Evolutionary conservation across 2,888 invertebrate species (phyloP).

Genomic region (Synergus japonicus): DNA sequence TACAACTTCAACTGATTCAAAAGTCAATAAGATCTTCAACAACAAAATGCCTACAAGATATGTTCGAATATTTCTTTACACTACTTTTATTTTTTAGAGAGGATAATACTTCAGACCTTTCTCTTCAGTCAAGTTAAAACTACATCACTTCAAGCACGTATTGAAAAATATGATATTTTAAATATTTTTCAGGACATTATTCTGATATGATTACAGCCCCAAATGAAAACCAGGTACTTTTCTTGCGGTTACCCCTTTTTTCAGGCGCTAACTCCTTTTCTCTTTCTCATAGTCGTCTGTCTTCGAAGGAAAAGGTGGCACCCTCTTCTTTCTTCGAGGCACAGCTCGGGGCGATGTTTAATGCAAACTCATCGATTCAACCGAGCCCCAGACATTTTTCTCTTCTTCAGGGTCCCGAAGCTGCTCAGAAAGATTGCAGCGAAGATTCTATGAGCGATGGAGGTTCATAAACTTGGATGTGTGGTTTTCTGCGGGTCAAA

Average conservation of each 20-base stretch:
- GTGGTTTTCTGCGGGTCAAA: constrained; percentile 50
- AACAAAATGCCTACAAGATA: too few species aligned
- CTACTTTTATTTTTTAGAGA: too few species aligned
- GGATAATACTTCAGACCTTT: too few species aligned
- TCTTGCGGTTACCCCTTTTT: constrained; percentile 11
- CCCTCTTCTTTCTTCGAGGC: constrained; percentile 26
- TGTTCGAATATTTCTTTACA: too few species aligned
- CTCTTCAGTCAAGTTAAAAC: too few species aligned
- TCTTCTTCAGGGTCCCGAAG: constrained; percentile 56
- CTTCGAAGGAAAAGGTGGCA: background rate
- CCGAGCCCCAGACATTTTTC: constrained; percentile 67
- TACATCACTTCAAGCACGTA: too few species aligned
- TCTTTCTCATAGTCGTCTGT: constrained; percentile 13
- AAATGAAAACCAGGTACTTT: background rate
- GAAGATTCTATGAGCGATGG: constrained; percentile 73
- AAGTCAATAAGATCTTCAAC: too few species aligned
- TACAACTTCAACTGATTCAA: too few species aligned
- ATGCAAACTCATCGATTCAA: constrained; percentile 73
- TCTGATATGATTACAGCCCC: too few species aligned
- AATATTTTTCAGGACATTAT: too few species aligned
- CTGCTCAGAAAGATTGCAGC: constrained; percentile 66
- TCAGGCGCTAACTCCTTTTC: background rate
- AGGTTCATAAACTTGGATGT: constrained; percentile 64
- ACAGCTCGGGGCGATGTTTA: constrained; percentile 65
- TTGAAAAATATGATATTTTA: too few species aligned